These are phyloP conservation scores for Parazoanthus atlanticus DNA, from an alignment of 92 coral and sea anemone genomes.

Conservation along the genomic window DNA sequence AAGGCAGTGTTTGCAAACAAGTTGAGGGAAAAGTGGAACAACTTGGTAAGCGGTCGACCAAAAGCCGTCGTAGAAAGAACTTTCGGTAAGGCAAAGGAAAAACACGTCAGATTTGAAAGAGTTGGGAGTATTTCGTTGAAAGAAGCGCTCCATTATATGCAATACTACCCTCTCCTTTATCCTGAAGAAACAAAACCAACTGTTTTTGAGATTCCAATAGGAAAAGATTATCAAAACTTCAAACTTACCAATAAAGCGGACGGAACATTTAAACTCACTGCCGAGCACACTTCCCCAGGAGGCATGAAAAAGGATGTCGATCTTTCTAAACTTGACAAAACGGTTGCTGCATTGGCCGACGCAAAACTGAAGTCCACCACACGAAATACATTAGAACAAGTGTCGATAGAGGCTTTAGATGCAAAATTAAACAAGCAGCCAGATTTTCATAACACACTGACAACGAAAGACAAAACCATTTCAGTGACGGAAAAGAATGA, in stretches of 20 bases:
- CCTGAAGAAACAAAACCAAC: constrained; percentile 10
- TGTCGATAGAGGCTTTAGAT: constrained; percentile 1
- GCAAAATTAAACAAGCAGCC: constrained; percentile 23
- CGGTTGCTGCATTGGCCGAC: neutral
- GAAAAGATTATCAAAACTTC: constrained; percentile 27
- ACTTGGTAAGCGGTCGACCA: neutral
- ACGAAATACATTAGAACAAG: neutral
- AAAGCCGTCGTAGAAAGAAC: constrained; percentile 18
- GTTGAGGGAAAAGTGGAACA: constrained; percentile 15
- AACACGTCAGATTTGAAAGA: constrained; percentile 21
- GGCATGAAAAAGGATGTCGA: constrained; percentile 16
- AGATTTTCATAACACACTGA: neutral
- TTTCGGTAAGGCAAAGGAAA: neutral
- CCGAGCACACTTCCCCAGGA: neutral
- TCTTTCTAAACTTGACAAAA: neutral
- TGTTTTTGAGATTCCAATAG: constrained; percentile 40
- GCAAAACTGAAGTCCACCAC: neutral
- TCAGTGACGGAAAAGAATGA: neutral
- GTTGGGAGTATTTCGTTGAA: neutral
- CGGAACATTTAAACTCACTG: constrained; percentile 20
- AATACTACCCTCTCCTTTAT: constrained; percentile 12
- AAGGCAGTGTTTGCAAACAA: constrained; percentile 26
- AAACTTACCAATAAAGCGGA: constrained; percentile 27
- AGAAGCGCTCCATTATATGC: constrained; percentile 9
- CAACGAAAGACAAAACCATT: neutral